These are phyloP conservation scores for Troglohyphantes excavatus DNA, from an alignment of 2,888 invertebrate genomes.

Conservation along the genomic window DNA sequence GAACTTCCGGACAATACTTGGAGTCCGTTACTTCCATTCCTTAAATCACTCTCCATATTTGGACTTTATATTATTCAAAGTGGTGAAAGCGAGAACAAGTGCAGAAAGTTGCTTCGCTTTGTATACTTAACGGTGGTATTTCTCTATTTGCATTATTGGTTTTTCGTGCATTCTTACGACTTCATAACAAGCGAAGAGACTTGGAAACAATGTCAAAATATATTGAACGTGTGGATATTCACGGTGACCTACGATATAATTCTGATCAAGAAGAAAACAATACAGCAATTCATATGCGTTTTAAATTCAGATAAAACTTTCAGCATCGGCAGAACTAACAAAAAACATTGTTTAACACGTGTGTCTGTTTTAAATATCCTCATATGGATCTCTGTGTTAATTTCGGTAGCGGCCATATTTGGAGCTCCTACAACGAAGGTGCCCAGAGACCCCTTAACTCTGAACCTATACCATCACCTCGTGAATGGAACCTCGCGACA, in stretches of 20 bases:
- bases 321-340: conserved; percentile 2
- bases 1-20: not conserved
- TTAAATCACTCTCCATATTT: conserved; percentile 31
- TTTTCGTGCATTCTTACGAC: conserved; percentile 35
- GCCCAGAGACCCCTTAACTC: conserved; percentile 26
- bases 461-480: not conserved
- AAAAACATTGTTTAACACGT: conserved; percentile 8
- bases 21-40: conserved; percentile 32
- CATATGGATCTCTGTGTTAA: conserved; percentile 41
- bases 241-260: conserved; percentile 40
- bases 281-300: conserved; percentile 5
- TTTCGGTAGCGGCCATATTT: conserved; percentile 34
- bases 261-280: conserved; percentile 23
- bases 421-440: conserved; percentile 37
- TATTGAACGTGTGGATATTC: conserved; percentile 50
- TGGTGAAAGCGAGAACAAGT: not conserved
- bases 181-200: conserved; percentile 42
- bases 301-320: conserved; percentile 15
- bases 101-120: not conserved
- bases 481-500: conserved; percentile 42
- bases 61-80: conserved; percentile 13
- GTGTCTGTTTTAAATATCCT: conserved; percentile 3
- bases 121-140: not conserved
- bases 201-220: conserved; percentile 61
- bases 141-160: conserved; percentile 61